phyloP scores from a whole-genome alignment of 2,888 invertebrate species.

The Eumerus sabulonum region DNA sequence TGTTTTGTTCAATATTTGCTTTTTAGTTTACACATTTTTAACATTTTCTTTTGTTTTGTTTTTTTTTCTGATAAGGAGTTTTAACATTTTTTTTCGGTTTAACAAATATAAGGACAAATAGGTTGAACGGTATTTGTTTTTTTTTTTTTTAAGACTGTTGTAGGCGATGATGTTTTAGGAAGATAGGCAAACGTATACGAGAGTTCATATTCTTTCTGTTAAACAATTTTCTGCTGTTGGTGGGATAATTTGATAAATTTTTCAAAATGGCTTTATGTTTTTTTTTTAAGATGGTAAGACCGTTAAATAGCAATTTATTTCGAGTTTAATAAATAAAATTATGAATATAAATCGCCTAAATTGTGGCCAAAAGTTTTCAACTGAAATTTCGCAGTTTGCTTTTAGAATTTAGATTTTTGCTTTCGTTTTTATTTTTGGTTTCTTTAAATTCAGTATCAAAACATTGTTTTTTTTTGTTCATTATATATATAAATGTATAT shows the following conservation, averaged over 20 bases:
- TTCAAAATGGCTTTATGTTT: too few relatives aligned
- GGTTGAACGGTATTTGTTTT: neutral
- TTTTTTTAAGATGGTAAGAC: too few relatives aligned
- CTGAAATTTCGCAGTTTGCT: neutral
- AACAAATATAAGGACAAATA: constrained; percentile 15
- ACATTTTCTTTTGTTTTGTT: constrained; percentile 3
- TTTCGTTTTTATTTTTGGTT: constrained; percentile 9
- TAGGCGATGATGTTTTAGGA: neutral
- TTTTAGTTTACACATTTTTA: constrained; percentile 30
- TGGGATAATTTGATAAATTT: constrained; percentile 23
- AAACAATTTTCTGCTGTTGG: constrained; percentile 18
- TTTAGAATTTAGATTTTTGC: constrained; percentile 22
- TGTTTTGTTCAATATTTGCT: constrained; percentile 17
- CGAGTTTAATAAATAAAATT: neutral
- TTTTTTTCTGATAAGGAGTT: constrained; percentile 13
- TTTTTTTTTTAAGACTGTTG: neutral
- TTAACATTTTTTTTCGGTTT: constrained; percentile 37
- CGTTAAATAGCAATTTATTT: too few relatives aligned
- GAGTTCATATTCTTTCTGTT: neutral
- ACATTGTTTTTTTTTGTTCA: constrained; percentile 39
- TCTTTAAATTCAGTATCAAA: constrained; percentile 60
- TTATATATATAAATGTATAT: constrained; percentile 56
- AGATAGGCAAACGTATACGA: neutral
- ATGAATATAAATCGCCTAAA: constrained; percentile 14
- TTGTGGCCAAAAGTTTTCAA: constrained; percentile 27